phyloP scores from a whole-genome alignment of 2,113 vertebrate species.

The Seriola dumerili region DNA sequence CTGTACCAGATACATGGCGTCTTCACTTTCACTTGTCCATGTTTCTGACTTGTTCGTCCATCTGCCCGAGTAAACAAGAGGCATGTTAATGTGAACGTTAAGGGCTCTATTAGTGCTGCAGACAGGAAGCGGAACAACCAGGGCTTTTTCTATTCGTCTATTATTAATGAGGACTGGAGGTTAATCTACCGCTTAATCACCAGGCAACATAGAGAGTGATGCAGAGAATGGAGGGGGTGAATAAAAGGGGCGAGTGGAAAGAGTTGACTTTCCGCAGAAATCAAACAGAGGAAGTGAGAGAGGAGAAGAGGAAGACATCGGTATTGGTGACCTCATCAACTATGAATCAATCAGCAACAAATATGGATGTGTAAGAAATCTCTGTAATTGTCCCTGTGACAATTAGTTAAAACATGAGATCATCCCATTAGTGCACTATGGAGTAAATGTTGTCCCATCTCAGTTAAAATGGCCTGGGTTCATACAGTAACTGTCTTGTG shows the following conservation, averaged over 20 bases:
- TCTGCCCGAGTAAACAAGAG: constrained; percentile 72
- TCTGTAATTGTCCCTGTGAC: constrained; percentile 35
- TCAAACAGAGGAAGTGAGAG: constrained; percentile 33
- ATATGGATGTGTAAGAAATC: constrained; percentile 30
- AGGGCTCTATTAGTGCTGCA: constrained; percentile 79
- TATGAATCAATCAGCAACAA: constrained; percentile 35
- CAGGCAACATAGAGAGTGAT: constrained; percentile 71
- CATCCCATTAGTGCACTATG: constrained; percentile 39
- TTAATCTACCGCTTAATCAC: constrained; percentile 84
- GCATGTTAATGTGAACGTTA: constrained; percentile 77
- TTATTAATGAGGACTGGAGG: constrained; percentile 83
- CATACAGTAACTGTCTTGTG: background rate
- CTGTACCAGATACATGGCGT: constrained; percentile 30
- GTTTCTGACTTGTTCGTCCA: constrained; percentile 52
- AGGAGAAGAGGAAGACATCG: background rate
- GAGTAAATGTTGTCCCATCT: constrained; percentile 14
- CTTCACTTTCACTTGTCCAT: constrained; percentile 34
- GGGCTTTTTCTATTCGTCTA: constrained; percentile 79
- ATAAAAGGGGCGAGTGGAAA: constrained; percentile 43
- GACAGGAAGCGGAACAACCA: constrained; percentile 80
- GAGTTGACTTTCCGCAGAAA: constrained; percentile 29
- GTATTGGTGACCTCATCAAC: constrained; percentile 14
- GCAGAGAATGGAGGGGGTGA: constrained; percentile 26
- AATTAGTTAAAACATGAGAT: constrained; percentile 52
- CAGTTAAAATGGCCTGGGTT: background rate